Conservation (phyloP, 2,797 vertebrate genomes). For the Galaxias olidus region DNA sequence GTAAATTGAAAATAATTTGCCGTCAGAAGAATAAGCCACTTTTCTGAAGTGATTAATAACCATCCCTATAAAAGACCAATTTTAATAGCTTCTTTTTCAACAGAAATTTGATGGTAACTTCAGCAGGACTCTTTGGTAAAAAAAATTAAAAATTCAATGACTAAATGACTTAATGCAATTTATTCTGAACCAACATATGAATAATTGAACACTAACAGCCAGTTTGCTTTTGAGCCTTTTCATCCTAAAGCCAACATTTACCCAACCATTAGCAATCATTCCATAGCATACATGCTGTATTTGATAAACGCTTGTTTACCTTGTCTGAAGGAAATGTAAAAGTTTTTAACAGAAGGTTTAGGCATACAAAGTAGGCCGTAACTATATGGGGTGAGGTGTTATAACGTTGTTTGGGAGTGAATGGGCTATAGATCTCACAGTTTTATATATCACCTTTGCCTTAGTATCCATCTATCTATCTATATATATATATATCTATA, state of each 20-base stretch:
- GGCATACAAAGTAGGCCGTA: no score
- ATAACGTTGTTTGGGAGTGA: neutral
- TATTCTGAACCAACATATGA: neutral
- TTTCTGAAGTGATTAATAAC: no score
- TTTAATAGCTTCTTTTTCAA: no score
- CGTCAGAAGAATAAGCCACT: no score
- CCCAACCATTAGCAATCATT: slow-evolving; percentile 1
- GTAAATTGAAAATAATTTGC: no score
- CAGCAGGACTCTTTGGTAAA: neutral
- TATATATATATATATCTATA: no score
- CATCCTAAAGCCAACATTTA: neutral
- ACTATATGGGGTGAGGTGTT: no score
- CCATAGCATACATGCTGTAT: neutral
- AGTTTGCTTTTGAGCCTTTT: neutral
- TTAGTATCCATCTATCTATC: no score
- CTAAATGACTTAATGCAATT: neutral
- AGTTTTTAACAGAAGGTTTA: no score
- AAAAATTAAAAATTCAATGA: neutral
- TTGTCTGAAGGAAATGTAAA: neutral
- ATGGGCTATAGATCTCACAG: neutral
- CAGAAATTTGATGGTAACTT: no score
- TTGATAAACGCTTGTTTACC: slow-evolving; percentile 2
- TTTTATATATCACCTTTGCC: neutral
- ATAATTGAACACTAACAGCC: neutral
- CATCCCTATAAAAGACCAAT: no score